These are phyloP conservation scores for Rapana venosa DNA, from an alignment of 2,888 invertebrate genomes.

Conservation along the genomic window DNA sequence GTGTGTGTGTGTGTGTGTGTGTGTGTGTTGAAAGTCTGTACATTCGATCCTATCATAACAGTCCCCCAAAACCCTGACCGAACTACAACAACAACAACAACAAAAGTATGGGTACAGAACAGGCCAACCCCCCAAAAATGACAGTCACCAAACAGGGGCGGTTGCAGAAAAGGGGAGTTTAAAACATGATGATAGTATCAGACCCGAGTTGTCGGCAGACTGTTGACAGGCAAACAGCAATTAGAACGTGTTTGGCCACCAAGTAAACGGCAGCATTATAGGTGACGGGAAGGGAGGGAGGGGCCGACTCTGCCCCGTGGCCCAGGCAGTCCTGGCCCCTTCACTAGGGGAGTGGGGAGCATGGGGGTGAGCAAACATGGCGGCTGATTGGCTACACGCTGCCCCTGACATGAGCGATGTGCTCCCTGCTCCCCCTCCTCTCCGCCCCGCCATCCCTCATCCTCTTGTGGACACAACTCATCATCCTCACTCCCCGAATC, in stretches of 20 bases:
- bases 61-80: too few species aligned
- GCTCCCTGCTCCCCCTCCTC: background rate
- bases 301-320: background rate
- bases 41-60: too few species aligned
- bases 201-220: background rate
- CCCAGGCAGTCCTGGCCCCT: background rate
- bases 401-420: conserved; percentile 5
- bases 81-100: too few species aligned
- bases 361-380: conserved; percentile 26
- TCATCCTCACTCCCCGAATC: background rate
- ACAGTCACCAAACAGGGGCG: too few species aligned
- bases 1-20: background rate
- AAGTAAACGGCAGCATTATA: conserved; percentile 25
- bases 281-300: background rate
- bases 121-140: too few species aligned
- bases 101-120: too few species aligned
- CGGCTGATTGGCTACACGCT: background rate
- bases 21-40: background rate
- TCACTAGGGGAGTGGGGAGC: background rate
- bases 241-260: conserved; percentile 6
- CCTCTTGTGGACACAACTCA: background rate
- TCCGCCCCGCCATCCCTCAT: background rate
- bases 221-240: conserved; percentile 31
- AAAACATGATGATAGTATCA: background rate
- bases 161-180: too few species aligned